Conservation (phyloP, 2,888 invertebrate genomes). For the Hirtodrosophila duncani region DNA sequence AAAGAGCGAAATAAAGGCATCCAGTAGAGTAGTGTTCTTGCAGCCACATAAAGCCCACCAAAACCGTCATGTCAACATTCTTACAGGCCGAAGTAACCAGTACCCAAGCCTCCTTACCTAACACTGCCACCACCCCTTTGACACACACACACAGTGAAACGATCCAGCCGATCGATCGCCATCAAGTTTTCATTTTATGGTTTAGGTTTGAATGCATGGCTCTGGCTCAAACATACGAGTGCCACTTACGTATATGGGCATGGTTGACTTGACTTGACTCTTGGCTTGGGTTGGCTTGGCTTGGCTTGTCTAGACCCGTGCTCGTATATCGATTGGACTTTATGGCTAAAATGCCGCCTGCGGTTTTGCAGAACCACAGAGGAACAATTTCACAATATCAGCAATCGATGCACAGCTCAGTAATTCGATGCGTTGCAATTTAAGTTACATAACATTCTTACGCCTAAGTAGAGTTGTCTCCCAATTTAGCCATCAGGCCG, state of each 20-base stretch:
- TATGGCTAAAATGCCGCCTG: too few species aligned
- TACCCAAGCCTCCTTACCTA: not conserved
- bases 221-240: too few species aligned
- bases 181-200: slow-evolving; percentile 37
- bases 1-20: too few species aligned
- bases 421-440: slow-evolving; percentile 12
- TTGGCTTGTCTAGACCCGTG: too few species aligned
- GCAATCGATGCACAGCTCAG: not conserved
- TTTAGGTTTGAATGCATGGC: slow-evolving; percentile 22
- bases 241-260: too few species aligned
- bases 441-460: too few species aligned
- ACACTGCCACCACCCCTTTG: not conserved
- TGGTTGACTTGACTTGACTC: too few species aligned
- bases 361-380: slow-evolving; percentile 14
- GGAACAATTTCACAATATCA: slow-evolving; percentile 18
- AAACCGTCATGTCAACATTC: slow-evolving; percentile 41
- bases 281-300: too few species aligned
- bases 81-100: not conserved
- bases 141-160: slow-evolving; percentile 17
- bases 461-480: too few species aligned
- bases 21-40: slow-evolving; percentile 13
- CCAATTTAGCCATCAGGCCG: too few species aligned
- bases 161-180: slow-evolving; percentile 6
- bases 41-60: slow-evolving; percentile 16
- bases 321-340: too few species aligned